Conservation (phyloP, 92 coral and sea anemone species). For the Muricea muricata region DNA sequence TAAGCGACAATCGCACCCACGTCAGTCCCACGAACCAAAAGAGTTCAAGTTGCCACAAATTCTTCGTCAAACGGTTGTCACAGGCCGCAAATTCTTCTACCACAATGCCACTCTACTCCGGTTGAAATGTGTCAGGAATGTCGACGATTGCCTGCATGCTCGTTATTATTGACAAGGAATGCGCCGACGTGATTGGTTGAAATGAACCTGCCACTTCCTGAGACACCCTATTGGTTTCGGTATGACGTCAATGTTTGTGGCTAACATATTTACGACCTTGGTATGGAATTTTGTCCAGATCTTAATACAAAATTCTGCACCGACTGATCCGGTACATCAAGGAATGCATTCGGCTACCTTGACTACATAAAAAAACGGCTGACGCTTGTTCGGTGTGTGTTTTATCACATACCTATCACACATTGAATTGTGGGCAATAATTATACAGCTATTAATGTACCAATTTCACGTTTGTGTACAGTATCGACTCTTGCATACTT, state of each 20-base stretch:
- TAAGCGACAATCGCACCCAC: neutral
- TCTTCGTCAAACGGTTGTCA: constrained; percentile 2
- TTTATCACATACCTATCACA: no score
- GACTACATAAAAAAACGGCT: neutral
- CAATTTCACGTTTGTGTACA: no score
- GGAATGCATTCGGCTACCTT: neutral
- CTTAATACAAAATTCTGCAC: neutral
- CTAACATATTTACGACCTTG: constrained; percentile 18
- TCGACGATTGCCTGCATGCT: constrained; percentile 37
- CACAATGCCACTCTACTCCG: neutral
- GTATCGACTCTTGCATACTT: no score
- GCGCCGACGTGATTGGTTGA: constrained; percentile 24
- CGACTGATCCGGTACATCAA: neutral
- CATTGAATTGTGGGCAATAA: no score
- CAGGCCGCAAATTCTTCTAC: neutral
- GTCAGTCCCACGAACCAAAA: neutral
- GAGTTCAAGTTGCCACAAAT: constrained; percentile 1
- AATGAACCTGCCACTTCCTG: constrained; percentile 30
- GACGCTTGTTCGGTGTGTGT: no score
- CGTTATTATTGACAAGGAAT: constrained; percentile 13
- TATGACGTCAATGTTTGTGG: constrained; percentile 48
- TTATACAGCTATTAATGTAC: no score
- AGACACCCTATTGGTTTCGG: constrained; percentile 41
- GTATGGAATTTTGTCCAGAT: neutral
- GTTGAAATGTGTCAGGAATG: constrained; percentile 36